These are phyloP conservation scores for Haliaeetus leucogaster DNA, from an alignment of 2,113 vertebrate genomes.

Conservation along the genomic window DNA sequence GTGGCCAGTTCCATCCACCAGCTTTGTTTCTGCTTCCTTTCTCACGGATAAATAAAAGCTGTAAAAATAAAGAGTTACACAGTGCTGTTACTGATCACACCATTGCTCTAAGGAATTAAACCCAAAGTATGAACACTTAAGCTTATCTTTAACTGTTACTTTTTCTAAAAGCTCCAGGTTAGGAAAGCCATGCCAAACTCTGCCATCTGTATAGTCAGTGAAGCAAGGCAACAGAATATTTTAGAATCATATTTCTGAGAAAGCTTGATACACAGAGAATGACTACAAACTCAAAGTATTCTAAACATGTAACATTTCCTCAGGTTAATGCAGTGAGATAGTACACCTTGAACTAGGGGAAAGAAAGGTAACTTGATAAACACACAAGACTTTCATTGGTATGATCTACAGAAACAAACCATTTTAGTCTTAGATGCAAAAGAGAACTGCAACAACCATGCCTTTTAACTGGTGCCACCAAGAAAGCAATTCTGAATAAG, in stretches of 20 bases:
- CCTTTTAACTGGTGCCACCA: not conserved
- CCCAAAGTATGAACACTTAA: not conserved
- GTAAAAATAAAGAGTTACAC: not conserved
- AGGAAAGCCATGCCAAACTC: not conserved
- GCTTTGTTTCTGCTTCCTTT: constrained; percentile 77
- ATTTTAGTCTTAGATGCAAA: not conserved
- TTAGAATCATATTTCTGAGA: not conserved
- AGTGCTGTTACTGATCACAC: not conserved
- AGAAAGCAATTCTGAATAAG: not conserved
- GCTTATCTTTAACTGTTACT: not conserved
- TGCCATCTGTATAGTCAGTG: not conserved
- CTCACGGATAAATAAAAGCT: constrained; percentile 92
- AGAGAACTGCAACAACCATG: not conserved
- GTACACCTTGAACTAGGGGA: not conserved
- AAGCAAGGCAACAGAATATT: not conserved
- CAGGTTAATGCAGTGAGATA: not conserved
- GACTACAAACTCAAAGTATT: not conserved
- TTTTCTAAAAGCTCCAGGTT: not conserved
- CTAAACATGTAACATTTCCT: not conserved
- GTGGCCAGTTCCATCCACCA: constrained; percentile 91
- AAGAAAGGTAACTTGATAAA: not conserved
- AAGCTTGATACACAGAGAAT: not conserved
- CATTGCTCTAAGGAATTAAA: not conserved
- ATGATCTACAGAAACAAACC: not conserved
- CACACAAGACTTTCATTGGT: not conserved